phyloP scores from a whole-genome alignment of 2,888 invertebrate species.

The Nomada hirtipes region DNA sequence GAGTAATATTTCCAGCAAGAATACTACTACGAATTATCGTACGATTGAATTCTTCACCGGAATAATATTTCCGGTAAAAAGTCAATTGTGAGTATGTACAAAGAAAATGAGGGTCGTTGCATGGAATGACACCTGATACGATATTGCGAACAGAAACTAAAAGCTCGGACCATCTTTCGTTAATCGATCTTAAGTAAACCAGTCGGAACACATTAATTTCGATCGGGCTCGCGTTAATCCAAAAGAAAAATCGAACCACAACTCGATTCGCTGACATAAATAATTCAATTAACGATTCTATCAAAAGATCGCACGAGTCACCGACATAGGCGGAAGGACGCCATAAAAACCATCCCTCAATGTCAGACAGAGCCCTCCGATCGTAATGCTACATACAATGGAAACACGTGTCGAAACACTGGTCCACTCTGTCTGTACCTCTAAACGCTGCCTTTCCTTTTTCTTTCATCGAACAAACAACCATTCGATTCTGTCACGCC shows the following conservation, averaged over 20 bases:
- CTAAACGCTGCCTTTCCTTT: background rate
- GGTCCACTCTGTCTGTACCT: background rate
- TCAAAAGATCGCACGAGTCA: too few species aligned
- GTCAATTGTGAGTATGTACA: too few species aligned
- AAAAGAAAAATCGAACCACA: too few species aligned
- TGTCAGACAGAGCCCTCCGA: background rate
- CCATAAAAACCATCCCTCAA: too few species aligned
- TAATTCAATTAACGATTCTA: too few species aligned
- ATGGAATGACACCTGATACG: slow-evolving; percentile 35
- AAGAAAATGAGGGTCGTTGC: background rate
- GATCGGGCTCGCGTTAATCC: too few species aligned
- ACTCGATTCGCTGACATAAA: too few species aligned
- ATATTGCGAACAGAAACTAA: background rate
- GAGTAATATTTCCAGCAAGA: background rate
- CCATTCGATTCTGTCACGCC: background rate
- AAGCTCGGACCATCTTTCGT: slow-evolving; percentile 10
- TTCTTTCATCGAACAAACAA: background rate
- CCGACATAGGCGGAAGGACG: too few species aligned
- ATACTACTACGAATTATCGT: too few species aligned
- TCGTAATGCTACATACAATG: background rate
- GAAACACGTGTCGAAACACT: background rate
- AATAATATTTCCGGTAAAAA: too few species aligned
- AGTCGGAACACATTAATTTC: background rate
- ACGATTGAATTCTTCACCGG: too few species aligned
- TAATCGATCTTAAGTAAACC: slow-evolving; percentile 7